Base-by-base conservation (phyloP, 2,888 invertebrate species). In the Chalcosyrphus nemorum region DNA sequence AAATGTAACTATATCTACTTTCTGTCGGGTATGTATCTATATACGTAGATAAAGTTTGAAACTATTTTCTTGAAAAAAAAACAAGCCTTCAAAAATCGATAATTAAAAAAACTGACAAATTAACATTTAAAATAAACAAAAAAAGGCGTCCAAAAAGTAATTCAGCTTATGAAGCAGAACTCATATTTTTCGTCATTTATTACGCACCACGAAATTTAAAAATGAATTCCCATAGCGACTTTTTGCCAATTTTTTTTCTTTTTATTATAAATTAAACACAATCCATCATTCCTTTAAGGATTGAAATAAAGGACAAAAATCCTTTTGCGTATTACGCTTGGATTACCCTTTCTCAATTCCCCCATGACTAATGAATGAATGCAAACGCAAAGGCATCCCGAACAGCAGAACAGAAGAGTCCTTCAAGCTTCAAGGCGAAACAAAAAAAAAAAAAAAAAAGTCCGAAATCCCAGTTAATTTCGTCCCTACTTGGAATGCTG, bases 381-480 rank as follows among this genome's bases (percentile, higher is more conserved):
- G 43, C 45, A 59, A 77, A 72, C 72, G 45, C 50, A 59, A 77
- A 72, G 77, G 45, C 50, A 76, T 41, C 59, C 47, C 52, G 17
- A 66, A n/a, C n/a, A n/a, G n/a, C n/a, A n/a, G n/a, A n/a, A n/a
- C n/a, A n/a, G n/a, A n/a, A 82, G 45, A 38, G 72, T 72, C 54
- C 65, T 77, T 38, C 6, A 66, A 72, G 71, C n/a, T n/a, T n/a
- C n/a, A n/a, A n/a, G n/a, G n/a, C n/a, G n/a, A n/a, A n/a, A n/a
- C n/a, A n/a, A n/a, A n/a, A n/a, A 45, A 61, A 54, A 71, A 71
- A 66, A 66, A 59, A 45, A 61, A 61, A 77, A 71, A 77, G 77
- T 70, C 81, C 70, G 75, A 81, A 75, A 75, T 81, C 71, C 66
- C 66, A 82, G 77, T 82, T 82, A 77, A 77, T 77, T 82, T 82